Evolutionary conservation across 2,113 vertebrate genomes (phyloP).

Genomic region (Malurus elegans): DNA sequence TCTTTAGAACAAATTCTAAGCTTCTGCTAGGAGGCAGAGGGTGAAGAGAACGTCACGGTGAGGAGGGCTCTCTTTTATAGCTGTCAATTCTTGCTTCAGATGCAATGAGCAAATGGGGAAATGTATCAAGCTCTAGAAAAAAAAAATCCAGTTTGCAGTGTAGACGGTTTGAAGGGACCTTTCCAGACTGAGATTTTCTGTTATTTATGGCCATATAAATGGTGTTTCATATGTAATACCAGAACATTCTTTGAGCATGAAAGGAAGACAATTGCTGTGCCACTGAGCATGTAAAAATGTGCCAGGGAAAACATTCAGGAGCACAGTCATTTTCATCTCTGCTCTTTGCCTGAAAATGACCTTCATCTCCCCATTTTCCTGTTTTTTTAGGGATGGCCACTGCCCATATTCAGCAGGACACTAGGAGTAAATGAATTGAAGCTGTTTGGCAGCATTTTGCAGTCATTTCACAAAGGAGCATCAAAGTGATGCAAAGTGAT

Average conservation of each 20-base stretch:
- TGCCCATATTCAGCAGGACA: background rate
- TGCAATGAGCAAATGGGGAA: background rate
- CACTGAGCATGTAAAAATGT: background rate
- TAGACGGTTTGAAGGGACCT: background rate
- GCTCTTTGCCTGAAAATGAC: background rate
- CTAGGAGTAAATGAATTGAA: background rate
- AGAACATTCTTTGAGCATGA: background rate
- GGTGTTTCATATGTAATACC: background rate
- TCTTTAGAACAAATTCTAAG: background rate
- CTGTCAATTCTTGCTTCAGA: background rate
- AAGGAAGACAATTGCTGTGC: background rate
- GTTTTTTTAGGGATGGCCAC: background rate
- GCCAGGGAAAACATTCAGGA: background rate
- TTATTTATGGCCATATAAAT: background rate
- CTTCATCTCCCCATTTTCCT: background rate
- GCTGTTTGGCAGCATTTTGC: background rate
- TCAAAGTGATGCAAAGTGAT: background rate
- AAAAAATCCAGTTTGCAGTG: background rate
- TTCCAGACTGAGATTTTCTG: background rate
- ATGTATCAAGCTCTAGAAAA: background rate
- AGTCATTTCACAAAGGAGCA: background rate
- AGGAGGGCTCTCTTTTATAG: background rate
- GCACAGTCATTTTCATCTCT: background rate
- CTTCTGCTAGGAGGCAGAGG: background rate
- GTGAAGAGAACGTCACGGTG: fast-evolving